Evolutionary conservation across 2,888 invertebrate genomes (phyloP), one percentile per base, ranked within the genome.

Genomic region (Drosophila fulvimacula): DNA sequence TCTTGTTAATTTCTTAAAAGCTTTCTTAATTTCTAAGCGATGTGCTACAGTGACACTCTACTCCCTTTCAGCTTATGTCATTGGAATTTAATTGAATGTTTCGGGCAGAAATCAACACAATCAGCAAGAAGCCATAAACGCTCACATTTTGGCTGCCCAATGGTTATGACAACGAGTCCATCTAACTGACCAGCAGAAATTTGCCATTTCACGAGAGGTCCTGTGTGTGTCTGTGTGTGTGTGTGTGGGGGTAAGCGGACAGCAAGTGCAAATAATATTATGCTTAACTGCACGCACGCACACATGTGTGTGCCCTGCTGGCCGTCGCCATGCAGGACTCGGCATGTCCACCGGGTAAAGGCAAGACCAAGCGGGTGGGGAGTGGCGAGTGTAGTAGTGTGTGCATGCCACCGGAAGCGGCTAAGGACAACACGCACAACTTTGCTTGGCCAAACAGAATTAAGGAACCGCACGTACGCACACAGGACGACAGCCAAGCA

Each of bases 221-320:
- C 5, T 27, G n/a, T 41, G 58, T 21, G 42, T 30, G 38, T n/a
- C 34, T n/a, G 53, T 34, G 56, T 73, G 32, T 61, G 56, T 42
- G 53, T 63, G 62, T 51, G 63, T 67, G 58, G 53, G 76, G 56
- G 66, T 73, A 75, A 72, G 64, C 71, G 74, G 53, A 52, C 79
- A 72, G 81, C 86, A 81, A 86, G 84, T 85, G 83, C 83, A 88
- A 84, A 88, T 88, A 83, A 88, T 83, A 88, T 88, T 83, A 85
- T 80, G 85, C 78, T 85, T 85, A 83, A 82, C 73, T 85, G 81
- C 73, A 71, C 71, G 60, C 79, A 79, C 81, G 67, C 78, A 75
- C 74, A 75, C 81, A 81, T 55, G 52, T 32, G n/a, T 30, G 30
- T 30, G 30, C 1, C 30, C 7, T 5, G 21, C 15, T 41, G 17